phyloP scores from a whole-genome alignment of 2,797 vertebrate genomes.

The Pseudotriccus pelzelni region DNA sequence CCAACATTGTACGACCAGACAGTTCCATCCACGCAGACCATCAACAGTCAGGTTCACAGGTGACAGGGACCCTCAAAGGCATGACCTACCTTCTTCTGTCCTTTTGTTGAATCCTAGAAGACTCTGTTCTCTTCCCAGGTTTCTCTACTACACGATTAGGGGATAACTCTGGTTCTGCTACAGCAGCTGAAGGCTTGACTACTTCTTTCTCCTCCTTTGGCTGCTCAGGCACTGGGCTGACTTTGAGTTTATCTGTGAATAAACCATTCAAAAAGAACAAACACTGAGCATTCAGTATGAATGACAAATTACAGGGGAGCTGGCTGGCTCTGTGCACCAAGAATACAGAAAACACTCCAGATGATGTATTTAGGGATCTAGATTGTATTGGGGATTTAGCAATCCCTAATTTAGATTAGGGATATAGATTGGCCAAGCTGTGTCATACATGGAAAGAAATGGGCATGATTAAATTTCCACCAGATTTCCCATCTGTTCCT shows the following conservation, averaged over 20 bases:
- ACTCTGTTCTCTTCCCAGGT: conserved; percentile 65
- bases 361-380: neutral
- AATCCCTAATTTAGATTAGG: neutral
- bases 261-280: neutral
- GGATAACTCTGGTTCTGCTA: conserved; percentile 56
- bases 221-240: conserved; percentile 74
- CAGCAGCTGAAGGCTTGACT: conserved; percentile 39
- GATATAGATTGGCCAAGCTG: neutral
- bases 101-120: conserved; percentile 60
- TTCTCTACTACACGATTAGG: conserved; percentile 42
- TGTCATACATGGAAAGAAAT: neutral
- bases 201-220: conserved; percentile 80
- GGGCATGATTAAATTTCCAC: neutral
- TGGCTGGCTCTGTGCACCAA: neutral
- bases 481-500: neutral
- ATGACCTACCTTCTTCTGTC: conserved; percentile 75
- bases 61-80: neutral
- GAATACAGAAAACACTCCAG: neutral
- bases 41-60: neutral
- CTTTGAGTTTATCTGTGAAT: conserved; percentile 76
- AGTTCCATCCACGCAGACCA: neutral
- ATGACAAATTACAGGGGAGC: neutral
- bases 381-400: neutral
- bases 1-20: neutral
- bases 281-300: neutral